Conservation (phyloP, 1,140 invertebrate genomes). For the Camponotus pennsylvanicus region DNA sequence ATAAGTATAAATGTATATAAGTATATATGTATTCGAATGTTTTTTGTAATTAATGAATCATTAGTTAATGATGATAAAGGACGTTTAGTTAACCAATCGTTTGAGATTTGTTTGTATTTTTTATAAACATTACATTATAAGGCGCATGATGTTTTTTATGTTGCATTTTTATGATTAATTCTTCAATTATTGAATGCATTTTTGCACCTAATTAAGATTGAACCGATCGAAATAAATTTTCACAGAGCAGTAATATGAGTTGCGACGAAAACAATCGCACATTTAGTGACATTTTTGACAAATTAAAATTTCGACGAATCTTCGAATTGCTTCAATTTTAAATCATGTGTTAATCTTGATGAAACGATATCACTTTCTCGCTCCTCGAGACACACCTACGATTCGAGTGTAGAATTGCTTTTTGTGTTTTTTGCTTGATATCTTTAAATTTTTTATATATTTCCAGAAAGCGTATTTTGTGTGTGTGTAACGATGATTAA, state of each 20-base stretch:
- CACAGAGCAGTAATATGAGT: neutral
- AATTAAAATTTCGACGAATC: neutral
- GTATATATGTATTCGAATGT: constrained; percentile 29
- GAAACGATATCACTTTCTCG: neutral
- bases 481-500: constrained; percentile 4
- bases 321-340: neutral
- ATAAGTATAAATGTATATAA: neutral
- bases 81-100: neutral
- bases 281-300: neutral
- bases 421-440: constrained; percentile 43
- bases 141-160: constrained; percentile 41
- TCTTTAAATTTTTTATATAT: neutral
- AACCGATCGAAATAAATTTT: neutral
- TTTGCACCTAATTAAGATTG: constrained; percentile 14
- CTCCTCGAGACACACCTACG: neutral
- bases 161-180: constrained; percentile 39
- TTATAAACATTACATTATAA: constrained; percentile 25
- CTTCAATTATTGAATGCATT: constrained; percentile 18
- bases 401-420: constrained; percentile 41
- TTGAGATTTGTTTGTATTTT: constrained; percentile 27
- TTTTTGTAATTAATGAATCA: constrained; percentile 15
- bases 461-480: too few relatives aligned
- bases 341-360: neutral
- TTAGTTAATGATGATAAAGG: constrained; percentile 8
- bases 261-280: neutral